Base-by-base conservation (phyloP, 2,113 vertebrate genomes). In the Actinemys pallida region DNA sequence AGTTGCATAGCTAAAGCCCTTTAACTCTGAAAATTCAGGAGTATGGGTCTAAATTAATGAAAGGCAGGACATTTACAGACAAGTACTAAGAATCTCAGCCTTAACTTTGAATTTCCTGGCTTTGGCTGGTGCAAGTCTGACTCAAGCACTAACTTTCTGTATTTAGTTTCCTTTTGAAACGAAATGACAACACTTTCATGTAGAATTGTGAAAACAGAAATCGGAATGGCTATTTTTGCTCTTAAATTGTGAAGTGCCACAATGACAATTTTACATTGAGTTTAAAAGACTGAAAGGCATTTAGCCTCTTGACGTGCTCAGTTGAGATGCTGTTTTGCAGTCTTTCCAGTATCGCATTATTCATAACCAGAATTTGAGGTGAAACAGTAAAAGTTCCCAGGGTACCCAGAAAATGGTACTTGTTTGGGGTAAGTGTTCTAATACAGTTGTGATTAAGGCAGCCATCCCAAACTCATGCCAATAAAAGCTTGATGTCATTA, bases 31-130 rank as follows among this genome's bases (percentile, higher is more conserved):
- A 85, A 92, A 81, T 84, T 92, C 65, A 91, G 65, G 65, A 95
- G 47, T 31, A 90, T 5, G 84, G 17, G 87, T 89, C 72, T 96
- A 83, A 96, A 80, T 86, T 96, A 14, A 59, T 93, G 95, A 96
- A 96, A 96, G 87, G 85, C 95, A 97, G 96, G 96, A 97, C 96
- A 95, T 97, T 97, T 95, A 95, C 75, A 95, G 96, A 97, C 87
- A 96, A 96, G 88, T 94, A 92, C 90, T 95, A 92, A 87, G 95
- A 95, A 95, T 79, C 92, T 94, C 84, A 92, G 94, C 87, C 95
- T 97, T 87, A 96, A 87, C 90, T 95, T 90, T 84, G 89, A 94
- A 91, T 97, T 96, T 97, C 94, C 94, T 95, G 94, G 84, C 87
- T 97, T 97, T 96, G 97, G 95, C 97, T 96, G 90, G 91, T 75